phyloP scores from a whole-genome alignment of 2,797 vertebrate genomes.

The Malurus splendens region DNA sequence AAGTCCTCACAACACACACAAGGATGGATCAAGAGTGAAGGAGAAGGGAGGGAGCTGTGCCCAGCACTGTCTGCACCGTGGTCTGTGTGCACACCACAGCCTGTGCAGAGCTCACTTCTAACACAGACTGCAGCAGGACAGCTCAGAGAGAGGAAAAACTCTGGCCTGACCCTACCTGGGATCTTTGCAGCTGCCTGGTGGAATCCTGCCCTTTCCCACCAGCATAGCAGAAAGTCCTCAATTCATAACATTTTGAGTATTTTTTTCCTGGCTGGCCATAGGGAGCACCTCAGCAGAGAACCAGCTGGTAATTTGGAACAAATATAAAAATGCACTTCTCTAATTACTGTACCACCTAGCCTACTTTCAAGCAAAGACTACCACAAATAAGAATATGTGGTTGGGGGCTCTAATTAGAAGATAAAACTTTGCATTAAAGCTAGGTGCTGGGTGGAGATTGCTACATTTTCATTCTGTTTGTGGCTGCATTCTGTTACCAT shows the following conservation, averaged over 20 bases:
- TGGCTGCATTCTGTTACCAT: neutral
- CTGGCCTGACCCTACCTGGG: neutral
- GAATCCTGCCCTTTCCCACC: neutral
- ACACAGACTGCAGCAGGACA: neutral
- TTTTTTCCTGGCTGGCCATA: neutral
- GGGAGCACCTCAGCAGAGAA: conserved; percentile 1
- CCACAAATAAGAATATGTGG: conserved; percentile 8
- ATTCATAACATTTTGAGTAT: conserved; percentile 13
- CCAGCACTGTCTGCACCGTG: neutral
- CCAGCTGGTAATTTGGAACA: neutral
- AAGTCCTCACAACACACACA: neutral
- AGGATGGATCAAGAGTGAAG: neutral
- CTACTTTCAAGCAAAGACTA: conserved; percentile 24
- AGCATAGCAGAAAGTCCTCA: neutral
- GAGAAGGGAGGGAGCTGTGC: neutral
- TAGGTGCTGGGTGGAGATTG: neutral
- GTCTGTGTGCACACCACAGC: accelerated
- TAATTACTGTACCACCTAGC: neutral
- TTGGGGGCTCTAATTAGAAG: neutral
- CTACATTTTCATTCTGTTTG: neutral
- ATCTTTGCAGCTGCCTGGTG: neutral
- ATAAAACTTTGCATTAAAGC: conserved; percentile 11
- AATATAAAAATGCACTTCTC: conserved; percentile 15
- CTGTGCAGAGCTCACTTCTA: neutral
- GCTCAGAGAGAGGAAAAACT: neutral